Evolutionary conservation across 2,888 invertebrate species (phyloP).

Genomic region (Criorhina ranunculi): DNA sequence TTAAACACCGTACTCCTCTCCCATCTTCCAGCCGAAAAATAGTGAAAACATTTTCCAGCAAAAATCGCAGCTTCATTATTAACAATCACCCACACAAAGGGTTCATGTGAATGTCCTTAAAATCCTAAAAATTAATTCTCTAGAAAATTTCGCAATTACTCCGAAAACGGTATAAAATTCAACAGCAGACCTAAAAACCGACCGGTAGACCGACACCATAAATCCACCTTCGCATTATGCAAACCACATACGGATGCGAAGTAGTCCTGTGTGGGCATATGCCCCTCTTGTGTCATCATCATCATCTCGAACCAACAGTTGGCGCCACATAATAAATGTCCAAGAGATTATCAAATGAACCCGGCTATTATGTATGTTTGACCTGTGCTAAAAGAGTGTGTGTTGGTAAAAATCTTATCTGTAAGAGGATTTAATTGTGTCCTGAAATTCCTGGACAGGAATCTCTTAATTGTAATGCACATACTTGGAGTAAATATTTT

Average conservation of each 20-base stretch:
- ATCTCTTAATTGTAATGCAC: constrained; percentile 74
- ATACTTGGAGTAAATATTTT: constrained; percentile 67
- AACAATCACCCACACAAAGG: background rate
- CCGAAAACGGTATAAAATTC: constrained; percentile 23
- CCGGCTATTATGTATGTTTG: constrained; percentile 49
- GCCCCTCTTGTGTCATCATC: constrained; percentile 66
- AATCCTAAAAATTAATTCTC: constrained; percentile 58
- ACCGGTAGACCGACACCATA: constrained; percentile 59
- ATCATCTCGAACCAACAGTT: constrained; percentile 60
- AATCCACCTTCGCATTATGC: constrained; percentile 66
- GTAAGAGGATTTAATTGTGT: constrained; percentile 73
- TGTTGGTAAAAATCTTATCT: constrained; percentile 73
- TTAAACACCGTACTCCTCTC: no score
- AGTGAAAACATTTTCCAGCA: background rate
- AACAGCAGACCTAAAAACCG: constrained; percentile 38
- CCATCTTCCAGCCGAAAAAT: constrained; percentile 1
- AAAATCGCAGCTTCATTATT: background rate
- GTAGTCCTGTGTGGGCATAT: constrained; percentile 24
- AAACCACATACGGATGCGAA: constrained; percentile 54
- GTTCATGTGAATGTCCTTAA: background rate
- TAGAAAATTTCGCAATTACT: constrained; percentile 56
- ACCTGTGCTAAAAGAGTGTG: constrained; percentile 44
- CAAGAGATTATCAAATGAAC: constrained; percentile 65
- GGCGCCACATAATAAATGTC: constrained; percentile 65
- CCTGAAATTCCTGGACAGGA: constrained; percentile 75